Percentiles rank a stretch among this genome's conserved stretches.
Evolutionary conservation across 2,797 vertebrate species (phyloP).

Genomic region (Rhincodon typus): DNA sequence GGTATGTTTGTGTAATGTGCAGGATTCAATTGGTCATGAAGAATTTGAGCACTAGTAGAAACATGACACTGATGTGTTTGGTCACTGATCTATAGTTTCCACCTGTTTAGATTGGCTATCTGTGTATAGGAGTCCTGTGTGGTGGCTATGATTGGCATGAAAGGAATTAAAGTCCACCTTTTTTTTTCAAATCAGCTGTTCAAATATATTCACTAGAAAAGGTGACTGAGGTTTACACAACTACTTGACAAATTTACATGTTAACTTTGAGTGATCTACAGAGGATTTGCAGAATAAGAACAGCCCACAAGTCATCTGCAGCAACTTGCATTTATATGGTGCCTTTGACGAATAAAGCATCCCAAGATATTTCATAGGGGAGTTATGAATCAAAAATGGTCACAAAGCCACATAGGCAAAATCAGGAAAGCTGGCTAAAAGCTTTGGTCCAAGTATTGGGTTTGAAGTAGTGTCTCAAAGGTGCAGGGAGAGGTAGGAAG

Average conservation of each 20-base stretch:
- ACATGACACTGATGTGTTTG: slow-evolving; percentile 33
- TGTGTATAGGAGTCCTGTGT: slow-evolving; percentile 7
- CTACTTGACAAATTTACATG: not conserved
- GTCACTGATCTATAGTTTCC: slow-evolving; percentile 6
- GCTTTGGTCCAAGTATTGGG: not conserved
- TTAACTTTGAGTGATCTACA: not conserved
- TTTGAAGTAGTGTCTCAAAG: not conserved
- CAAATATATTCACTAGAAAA: not conserved
- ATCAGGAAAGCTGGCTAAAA: not conserved
- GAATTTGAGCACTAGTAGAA: not conserved
- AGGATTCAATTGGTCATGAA: slow-evolving; percentile 26
- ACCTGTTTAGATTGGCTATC: not conserved
- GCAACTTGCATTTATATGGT: not conserved
- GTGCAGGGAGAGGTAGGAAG: not conserved
- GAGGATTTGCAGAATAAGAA: not conserved
- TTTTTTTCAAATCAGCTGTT: not conserved
- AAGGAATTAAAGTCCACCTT: not conserved
- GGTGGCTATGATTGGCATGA: not conserved
- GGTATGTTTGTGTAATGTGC: slow-evolving; percentile 20
- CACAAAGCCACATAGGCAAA: not conserved
- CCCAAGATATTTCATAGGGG: not conserved
- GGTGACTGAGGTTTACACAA: not conserved
- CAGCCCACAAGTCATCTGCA: not conserved
- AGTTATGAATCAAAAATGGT: not conserved
- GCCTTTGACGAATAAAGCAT: not conserved